Evolutionary conservation across 2,888 invertebrate species (phyloP).

Genomic region (Nephrotoma flavescens): DNA sequence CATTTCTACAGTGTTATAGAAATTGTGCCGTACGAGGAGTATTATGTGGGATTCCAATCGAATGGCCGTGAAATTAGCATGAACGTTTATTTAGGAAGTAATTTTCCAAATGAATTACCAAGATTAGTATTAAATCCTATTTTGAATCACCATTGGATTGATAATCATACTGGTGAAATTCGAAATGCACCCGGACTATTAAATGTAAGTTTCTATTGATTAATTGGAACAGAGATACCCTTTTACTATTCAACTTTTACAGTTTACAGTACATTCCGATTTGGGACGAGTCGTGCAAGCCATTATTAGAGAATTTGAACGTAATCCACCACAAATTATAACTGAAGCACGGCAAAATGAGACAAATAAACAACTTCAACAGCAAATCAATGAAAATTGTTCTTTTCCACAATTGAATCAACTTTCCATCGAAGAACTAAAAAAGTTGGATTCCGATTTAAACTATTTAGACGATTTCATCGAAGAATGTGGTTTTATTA

Average conservation of each 20-base stretch:
- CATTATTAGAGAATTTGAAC: slow-evolving; percentile 62
- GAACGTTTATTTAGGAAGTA: slow-evolving; percentile 46
- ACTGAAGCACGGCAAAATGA: slow-evolving; percentile 12
- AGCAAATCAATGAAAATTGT: slow-evolving; percentile 1
- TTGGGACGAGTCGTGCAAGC: slow-evolving; percentile 68
- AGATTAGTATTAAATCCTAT: slow-evolving; percentile 49
- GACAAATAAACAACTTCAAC: slow-evolving; percentile 8
- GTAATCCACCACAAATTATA: slow-evolving; percentile 39
- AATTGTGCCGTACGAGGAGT: slow-evolving; percentile 53
- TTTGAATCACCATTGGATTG: slow-evolving; percentile 58
- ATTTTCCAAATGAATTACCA: slow-evolving; percentile 66
- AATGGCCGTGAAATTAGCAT: slow-evolving; percentile 50
- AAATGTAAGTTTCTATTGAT: slow-evolving; percentile 36
- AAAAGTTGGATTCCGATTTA: slow-evolving; percentile 50
- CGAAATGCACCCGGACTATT: slow-evolving; percentile 58
- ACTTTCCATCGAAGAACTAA: slow-evolving; percentile 44
- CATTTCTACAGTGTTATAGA: slow-evolving; percentile 44
- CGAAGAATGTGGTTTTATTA: slow-evolving; percentile 49
- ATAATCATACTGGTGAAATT: slow-evolving; percentile 49
- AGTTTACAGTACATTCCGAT: slow-evolving; percentile 65
- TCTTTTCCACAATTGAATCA: slow-evolving; percentile 27
- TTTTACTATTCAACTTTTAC: slow-evolving; percentile 14
- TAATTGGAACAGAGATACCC: slow-evolving; percentile 1
- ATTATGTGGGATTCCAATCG: slow-evolving; percentile 52
- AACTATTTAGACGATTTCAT: slow-evolving; percentile 61